Conservation (phyloP, 2,888 invertebrate genomes). For the Platycnemis pennipes region DNA sequence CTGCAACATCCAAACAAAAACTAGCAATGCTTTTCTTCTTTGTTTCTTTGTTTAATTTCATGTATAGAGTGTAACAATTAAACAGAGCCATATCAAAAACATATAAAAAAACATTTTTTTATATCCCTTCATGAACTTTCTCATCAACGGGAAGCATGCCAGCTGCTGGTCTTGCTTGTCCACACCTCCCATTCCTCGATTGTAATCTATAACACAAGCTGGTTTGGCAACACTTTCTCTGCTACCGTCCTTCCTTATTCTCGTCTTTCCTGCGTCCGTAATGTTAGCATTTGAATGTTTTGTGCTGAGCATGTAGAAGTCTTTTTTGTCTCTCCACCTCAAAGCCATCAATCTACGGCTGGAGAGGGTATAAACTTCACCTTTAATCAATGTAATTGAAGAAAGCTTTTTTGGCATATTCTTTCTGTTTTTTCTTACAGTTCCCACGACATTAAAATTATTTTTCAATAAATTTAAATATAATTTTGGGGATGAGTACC, state of each 20-base stretch:
- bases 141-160: slow-evolving; percentile 72
- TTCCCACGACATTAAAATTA: background rate
- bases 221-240: slow-evolving; percentile 70
- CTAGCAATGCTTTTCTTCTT: slow-evolving; percentile 69
- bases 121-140: slow-evolving; percentile 72
- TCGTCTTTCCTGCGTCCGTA: slow-evolving; percentile 69
- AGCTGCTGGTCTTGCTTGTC: slow-evolving; percentile 72
- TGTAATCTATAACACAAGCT: slow-evolving; percentile 72
- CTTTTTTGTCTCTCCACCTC: slow-evolving; percentile 72
- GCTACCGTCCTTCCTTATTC: background rate
- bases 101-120: slow-evolving; percentile 72
- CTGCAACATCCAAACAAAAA: slow-evolving; percentile 71
- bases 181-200: slow-evolving; percentile 73
- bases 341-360: slow-evolving; percentile 40
- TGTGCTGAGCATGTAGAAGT: slow-evolving; percentile 72
- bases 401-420: slow-evolving; percentile 71
- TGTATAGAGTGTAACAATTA: slow-evolving; percentile 70
- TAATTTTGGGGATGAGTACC: slow-evolving; percentile 16
- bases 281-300: slow-evolving; percentile 70
- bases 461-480: background rate
- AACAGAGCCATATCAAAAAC: slow-evolving; percentile 71
- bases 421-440: slow-evolving; percentile 69
- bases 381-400: slow-evolving; percentile 69
- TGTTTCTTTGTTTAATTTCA: slow-evolving; percentile 70
- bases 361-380: slow-evolving; percentile 58